Evolutionary conservation across 2,888 invertebrate genomes (phyloP), one percentile per base, ranked within the genome.

Genomic region (Isoperla grammatica): DNA sequence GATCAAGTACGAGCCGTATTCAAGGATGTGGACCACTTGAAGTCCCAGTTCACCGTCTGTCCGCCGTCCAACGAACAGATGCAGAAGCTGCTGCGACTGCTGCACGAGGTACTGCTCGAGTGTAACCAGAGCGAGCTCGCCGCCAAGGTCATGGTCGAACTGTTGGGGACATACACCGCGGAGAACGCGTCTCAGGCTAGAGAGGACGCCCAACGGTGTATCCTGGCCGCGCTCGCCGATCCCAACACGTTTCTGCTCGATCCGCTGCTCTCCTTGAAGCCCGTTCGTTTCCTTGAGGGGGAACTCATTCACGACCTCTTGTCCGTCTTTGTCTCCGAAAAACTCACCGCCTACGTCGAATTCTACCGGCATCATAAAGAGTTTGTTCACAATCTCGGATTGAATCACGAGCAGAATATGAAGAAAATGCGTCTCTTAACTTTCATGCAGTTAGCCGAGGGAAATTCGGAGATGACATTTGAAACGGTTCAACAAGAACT

Each of bases 361-460:
- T 99, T 99, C 75, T 95, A 97, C 73, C 84, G 90, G 68, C 86
- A 88, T 69, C 92, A 97, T 71, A 91, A 90, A 71, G 93, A 95
- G 71, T 95, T 95, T 76, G 88, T 96, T 12, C 87, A 78, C 61
- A 50, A 59, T 19, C 23, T 67, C 82, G 87, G 95, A 48, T 76
- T 97, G 53, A 91, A 92, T 70, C 96, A 97, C 72, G 94, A 95
- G 69, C 89, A 93, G 70, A 95, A 96, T 71, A 83, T 95, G 76
- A 90, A 94, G 71, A 99, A 99, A 76, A 98, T 99, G 95, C 84
- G 97, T 64, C 79, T 98, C 69, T 74, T 99, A 57, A 93, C 97
- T 0, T 95, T 99, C 72, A 97, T 99, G 93, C 95, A 96, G 73
- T 82, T 99, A 78, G 96, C 97, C 2, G 98, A 99, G 75, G 87